phyloP scores from a whole-genome alignment of 2,888 invertebrate genomes.

The Mimas tiliae region DNA sequence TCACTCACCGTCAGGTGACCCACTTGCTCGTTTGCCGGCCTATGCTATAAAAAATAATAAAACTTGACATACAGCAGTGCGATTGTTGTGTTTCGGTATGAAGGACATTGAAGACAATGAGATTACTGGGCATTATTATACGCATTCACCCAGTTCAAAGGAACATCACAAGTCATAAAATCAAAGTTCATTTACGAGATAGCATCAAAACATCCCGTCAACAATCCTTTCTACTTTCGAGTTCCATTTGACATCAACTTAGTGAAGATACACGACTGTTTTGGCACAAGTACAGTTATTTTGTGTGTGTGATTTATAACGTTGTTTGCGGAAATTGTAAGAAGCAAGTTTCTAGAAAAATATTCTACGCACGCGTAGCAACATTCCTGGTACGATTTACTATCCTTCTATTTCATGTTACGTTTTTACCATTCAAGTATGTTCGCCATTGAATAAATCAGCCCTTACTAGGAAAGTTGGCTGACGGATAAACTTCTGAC shows the following conservation, averaged over 20 bases:
- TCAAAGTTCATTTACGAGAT: conserved; percentile 3
- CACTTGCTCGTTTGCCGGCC: too few species aligned
- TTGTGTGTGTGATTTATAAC: conserved; percentile 14
- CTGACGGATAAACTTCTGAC: not conserved
- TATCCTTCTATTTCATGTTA: not conserved
- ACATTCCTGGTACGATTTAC: not conserved
- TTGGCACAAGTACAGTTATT: conserved; percentile 7
- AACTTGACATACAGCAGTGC: too few species aligned
- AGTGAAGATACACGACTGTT: conserved; percentile 22
- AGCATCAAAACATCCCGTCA: conserved; percentile 6
- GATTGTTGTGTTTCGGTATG: not conserved
- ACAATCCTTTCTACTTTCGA: conserved; percentile 23
- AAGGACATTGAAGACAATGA: not conserved
- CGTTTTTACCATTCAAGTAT: conserved; percentile 3
- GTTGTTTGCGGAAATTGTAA: conserved; percentile 19
- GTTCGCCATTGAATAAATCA: conserved; percentile 4
- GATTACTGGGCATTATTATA: too few species aligned
- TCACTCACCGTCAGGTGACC: too few species aligned
- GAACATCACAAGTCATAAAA: conserved; percentile 19
- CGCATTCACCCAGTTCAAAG: not conserved
- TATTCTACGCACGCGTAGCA: conserved; percentile 9
- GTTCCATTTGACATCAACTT: conserved; percentile 16
- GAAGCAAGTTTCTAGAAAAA: conserved; percentile 6
- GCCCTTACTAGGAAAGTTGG: conserved; percentile 7
- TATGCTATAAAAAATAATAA: too few species aligned